phyloP scores from a whole-genome alignment of 2,113 vertebrate species.

The Oreochromis spilurus region DNA sequence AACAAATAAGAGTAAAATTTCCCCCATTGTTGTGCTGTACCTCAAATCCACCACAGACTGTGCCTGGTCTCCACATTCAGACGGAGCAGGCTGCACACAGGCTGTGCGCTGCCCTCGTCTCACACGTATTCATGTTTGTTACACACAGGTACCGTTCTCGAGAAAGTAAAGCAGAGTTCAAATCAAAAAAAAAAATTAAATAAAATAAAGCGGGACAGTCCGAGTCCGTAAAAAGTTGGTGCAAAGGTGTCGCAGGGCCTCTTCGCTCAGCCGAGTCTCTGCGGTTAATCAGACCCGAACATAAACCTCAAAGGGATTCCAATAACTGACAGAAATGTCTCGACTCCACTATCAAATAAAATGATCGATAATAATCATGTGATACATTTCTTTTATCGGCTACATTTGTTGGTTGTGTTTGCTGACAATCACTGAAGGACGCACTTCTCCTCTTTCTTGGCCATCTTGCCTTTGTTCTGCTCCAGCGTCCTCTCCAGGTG shows the following conservation, averaged over 20 bases:
- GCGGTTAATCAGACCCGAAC: constrained; percentile 14
- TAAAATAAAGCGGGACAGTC: constrained; percentile 2
- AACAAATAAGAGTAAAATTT: neutral
- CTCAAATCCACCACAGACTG: constrained; percentile 21
- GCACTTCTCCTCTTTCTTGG: constrained; percentile 98
- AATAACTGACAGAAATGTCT: constrained; percentile 18
- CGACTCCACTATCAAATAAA: constrained; percentile 40
- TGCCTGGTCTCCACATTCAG: constrained; percentile 28
- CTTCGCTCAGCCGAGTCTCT: constrained; percentile 2
- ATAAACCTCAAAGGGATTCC: constrained; percentile 15
- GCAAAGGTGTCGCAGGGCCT: neutral
- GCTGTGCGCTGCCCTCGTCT: neutral
- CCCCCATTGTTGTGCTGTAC: constrained; percentile 55
- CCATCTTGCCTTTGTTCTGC: constrained; percentile 99
- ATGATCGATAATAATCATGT: neutral
- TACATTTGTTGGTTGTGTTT: constrained; percentile 50
- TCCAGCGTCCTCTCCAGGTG: constrained; percentile 97
- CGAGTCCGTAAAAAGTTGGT: constrained; percentile 51
- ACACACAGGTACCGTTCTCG: constrained; percentile 61
- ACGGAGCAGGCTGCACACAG: constrained; percentile 2
- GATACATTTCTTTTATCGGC: constrained; percentile 57
- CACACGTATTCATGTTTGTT: constrained; percentile 26
- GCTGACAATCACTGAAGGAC: constrained; percentile 82
- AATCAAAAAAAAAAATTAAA: neutral
- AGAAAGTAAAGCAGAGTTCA: constrained; percentile 20